Conservation (phyloP, 2,888 invertebrate genomes). For the Noctua janthina region DNA sequence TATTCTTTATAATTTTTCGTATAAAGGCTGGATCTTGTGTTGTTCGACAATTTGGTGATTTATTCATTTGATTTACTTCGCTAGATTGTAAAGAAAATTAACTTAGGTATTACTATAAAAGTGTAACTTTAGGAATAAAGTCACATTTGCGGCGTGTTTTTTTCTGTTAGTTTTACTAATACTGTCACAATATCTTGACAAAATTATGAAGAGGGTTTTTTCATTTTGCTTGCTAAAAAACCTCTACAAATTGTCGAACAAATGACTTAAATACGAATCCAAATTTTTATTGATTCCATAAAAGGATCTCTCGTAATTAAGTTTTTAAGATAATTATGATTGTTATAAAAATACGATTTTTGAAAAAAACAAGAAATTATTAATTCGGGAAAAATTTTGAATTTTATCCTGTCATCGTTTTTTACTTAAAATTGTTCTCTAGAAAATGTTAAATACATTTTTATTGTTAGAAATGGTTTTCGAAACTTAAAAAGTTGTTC, state of each 20-base stretch:
- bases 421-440: constrained; percentile 67
- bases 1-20: constrained; percentile 57
- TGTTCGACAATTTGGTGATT: constrained; percentile 62
- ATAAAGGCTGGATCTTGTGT: constrained; percentile 68
- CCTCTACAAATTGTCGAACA: constrained; percentile 63
- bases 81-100: constrained; percentile 42
- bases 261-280: constrained; percentile 62
- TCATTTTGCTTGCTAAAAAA: constrained; percentile 6
- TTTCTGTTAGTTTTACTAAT: constrained; percentile 23
- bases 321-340: constrained; percentile 76
- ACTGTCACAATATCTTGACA: constrained; percentile 6
- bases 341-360: constrained; percentile 72
- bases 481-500: constrained; percentile 68
- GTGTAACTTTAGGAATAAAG: constrained; percentile 37
- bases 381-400: constrained; percentile 64
- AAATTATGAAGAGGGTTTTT: constrained; percentile 24
- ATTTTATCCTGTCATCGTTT: constrained; percentile 68
- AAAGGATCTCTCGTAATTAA: constrained; percentile 82
- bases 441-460: constrained; percentile 64
- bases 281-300: constrained; percentile 75
- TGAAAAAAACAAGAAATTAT: constrained; percentile 61
- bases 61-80: constrained; percentile 17
- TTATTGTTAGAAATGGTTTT: constrained; percentile 65
- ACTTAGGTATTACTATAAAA: constrained; percentile 29
- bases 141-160: constrained; percentile 29